These are phyloP conservation scores for Eremobia ochroleuca DNA, from an alignment of 2,888 invertebrate genomes.

Conservation along the genomic window DNA sequence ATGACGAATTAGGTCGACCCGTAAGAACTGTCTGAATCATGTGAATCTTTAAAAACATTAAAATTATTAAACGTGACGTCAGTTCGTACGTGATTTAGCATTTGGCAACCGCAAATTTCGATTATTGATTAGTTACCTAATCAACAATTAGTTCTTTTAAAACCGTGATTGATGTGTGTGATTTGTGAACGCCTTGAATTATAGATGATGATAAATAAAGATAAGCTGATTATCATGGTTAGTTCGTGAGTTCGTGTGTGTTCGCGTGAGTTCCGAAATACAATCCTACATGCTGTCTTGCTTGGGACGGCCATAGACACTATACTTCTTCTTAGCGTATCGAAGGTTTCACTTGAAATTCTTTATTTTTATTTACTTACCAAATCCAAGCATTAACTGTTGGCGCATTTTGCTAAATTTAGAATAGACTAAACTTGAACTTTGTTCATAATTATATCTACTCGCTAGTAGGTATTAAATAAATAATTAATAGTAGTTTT, in stretches of 20 bases:
- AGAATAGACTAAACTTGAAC: constrained; percentile 14
- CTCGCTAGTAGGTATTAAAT: too few relatives aligned
- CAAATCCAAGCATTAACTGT: background rate
- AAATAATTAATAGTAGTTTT: too few relatives aligned
- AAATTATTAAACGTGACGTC: constrained; percentile 1
- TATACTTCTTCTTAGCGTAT: background rate
- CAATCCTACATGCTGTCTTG: too few relatives aligned
- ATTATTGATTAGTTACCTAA: constrained; percentile 19
- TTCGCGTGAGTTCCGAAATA: background rate
- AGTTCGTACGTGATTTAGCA: background rate
- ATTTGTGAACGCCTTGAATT: constrained; percentile 5
- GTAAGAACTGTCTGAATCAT: background rate
- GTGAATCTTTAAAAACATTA: background rate
- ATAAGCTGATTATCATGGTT: background rate
- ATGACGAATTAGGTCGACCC: too few relatives aligned
- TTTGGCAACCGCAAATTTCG: constrained; percentile 5
- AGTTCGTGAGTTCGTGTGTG: background rate
- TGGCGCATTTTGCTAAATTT: background rate
- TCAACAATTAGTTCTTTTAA: constrained; percentile 22
- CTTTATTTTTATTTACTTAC: background rate
- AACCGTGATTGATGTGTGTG: constrained; percentile 17
- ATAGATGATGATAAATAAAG: background rate
- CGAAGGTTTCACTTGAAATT: background rate
- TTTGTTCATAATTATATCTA: constrained; percentile 14
- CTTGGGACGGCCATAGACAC: too few relatives aligned